Conservation (phyloP, 2,888 invertebrate species). For the Limnephilus rhombicus region DNA sequence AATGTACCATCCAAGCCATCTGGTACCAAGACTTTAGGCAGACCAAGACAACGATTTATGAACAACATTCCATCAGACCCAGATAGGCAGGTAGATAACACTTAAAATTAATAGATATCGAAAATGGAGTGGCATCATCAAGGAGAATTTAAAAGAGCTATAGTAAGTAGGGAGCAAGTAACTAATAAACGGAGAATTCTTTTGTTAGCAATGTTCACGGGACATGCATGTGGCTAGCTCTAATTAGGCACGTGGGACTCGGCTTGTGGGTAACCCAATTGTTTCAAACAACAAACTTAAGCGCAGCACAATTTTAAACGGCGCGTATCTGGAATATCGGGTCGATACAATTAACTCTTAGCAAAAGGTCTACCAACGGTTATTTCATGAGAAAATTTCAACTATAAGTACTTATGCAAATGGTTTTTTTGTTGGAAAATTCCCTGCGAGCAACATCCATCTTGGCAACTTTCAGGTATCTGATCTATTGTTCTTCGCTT, state of each 20-base stretch:
- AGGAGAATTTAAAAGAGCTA: background rate
- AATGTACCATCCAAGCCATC: background rate
- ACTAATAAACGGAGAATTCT: constrained; percentile 5
- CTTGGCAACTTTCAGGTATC: background rate
- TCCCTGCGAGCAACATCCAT: constrained; percentile 9
- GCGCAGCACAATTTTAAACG: background rate
- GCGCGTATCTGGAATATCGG: constrained; percentile 46
- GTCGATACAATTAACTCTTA: constrained; percentile 44
- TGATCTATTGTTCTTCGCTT: constrained; percentile 27
- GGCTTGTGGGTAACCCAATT: constrained; percentile 52
- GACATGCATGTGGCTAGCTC: constrained; percentile 4
- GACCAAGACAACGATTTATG: background rate
- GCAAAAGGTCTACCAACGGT: constrained; percentile 36
- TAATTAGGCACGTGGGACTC: constrained; percentile 32
- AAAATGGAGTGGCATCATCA: background rate
- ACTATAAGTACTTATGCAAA: constrained; percentile 19
- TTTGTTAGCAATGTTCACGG: constrained; percentile 23
- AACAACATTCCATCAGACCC: background rate
- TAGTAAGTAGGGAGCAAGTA: background rate
- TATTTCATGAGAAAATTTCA: constrained; percentile 40
- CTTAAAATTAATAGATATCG: background rate
- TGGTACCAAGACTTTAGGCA: background rate
- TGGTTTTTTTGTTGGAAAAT: constrained; percentile 35
- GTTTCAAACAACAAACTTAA: background rate
- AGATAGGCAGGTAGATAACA: too few relatives aligned